Evolutionary conservation across 92 coral and sea anemone genomes (phyloP).

Genomic region (Phenganax marumi): DNA sequence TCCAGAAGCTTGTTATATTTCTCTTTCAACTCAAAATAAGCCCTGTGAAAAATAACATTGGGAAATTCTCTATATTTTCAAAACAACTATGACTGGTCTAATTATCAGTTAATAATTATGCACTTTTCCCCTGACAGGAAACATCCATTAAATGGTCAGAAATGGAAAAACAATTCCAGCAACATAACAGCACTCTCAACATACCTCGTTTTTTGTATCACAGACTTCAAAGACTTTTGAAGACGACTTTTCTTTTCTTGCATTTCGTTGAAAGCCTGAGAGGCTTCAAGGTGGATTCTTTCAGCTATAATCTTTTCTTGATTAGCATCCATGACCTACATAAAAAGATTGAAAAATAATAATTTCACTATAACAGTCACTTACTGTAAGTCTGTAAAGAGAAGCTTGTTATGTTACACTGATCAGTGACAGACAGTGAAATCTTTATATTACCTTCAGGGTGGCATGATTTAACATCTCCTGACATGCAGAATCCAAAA

Average conservation of each 20-base stretch:
- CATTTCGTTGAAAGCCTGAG: constrained; percentile 73
- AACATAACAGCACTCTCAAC: not conserved
- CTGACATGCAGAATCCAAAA: constrained; percentile 87
- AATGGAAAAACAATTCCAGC: no score
- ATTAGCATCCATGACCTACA: constrained; percentile 87
- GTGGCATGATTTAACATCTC: constrained; percentile 93
- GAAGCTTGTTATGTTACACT: no score
- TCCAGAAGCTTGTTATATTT: constrained; percentile 71
- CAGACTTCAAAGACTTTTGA: constrained; percentile 76
- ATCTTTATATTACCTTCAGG: constrained; percentile 55
- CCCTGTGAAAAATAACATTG: constrained; percentile 51
- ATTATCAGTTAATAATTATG: no score
- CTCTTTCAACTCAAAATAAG: constrained; percentile 79
- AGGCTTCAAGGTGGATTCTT: constrained; percentile 74
- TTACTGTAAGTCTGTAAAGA: not conserved
- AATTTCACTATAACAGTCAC: not conserved
- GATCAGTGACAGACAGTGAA: not conserved
- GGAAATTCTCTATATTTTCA: not conserved
- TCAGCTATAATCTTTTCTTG: constrained; percentile 71
- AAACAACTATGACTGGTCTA: not conserved
- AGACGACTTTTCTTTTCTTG: constrained; percentile 71
- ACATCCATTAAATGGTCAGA: no score
- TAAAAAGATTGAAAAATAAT: not conserved
- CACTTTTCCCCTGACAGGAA: no score
- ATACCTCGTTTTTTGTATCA: constrained; percentile 86